A percentile compares a stretch with the other conserved stretches of the same genome.
Conservation (phyloP, 2,888 invertebrate species). For the Iselma pallidipennis region DNA sequence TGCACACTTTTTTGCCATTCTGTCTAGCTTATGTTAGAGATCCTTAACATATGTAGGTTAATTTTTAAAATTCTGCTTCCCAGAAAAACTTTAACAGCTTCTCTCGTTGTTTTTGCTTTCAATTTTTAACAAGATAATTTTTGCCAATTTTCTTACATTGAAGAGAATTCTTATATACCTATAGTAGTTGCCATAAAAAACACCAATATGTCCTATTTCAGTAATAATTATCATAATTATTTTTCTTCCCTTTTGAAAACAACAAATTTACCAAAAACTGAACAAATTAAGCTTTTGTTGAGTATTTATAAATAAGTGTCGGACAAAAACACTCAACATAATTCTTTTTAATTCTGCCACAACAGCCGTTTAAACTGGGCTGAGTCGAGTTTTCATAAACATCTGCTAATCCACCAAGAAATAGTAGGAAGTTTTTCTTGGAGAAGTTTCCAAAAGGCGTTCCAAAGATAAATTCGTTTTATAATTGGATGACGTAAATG, state of each 20-base stretch:
- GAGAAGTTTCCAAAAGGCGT: constrained; percentile 34
- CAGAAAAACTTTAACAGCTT: too few species aligned
- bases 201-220: neutral
- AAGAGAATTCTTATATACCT: too few species aligned
- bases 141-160: too few species aligned
- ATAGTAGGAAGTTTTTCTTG: constrained; percentile 30
- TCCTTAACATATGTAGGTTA: too few species aligned
- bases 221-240: constrained; percentile 16
- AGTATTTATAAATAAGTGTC: constrained; percentile 25
- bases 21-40: too few species aligned
- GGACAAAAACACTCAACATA: constrained; percentile 29
- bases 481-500: constrained; percentile 38
- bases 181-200: too few species aligned
- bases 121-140: too few species aligned
- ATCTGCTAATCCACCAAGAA: constrained; percentile 35
- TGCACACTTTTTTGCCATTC: too few species aligned
- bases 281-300: constrained; percentile 20
- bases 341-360: constrained; percentile 34
- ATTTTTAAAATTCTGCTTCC: too few species aligned
- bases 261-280: constrained; percentile 11
- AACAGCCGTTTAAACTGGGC: constrained; percentile 30
- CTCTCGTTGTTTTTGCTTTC: too few species aligned
- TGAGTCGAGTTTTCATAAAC: constrained; percentile 35
- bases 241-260: constrained; percentile 1
- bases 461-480: constrained; percentile 37